Evolutionary conservation across 2,113 vertebrate species (phyloP).

Genomic region (Stomatorhinus ivindoensis): DNA sequence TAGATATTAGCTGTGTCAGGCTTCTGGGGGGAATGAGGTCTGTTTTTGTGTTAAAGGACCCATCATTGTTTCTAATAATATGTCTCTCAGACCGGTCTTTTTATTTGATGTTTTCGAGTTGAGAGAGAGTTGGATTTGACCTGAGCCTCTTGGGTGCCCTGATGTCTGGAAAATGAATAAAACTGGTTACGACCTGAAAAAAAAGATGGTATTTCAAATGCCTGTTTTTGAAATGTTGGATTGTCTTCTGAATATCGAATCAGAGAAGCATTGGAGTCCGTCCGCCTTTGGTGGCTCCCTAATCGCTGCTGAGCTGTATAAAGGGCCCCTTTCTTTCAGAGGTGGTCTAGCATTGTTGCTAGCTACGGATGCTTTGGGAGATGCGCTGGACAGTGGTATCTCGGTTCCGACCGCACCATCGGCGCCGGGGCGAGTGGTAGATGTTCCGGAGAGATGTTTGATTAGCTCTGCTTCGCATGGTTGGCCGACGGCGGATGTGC

Average conservation of each 20-base stretch:
- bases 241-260: not conserved
- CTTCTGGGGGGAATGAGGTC: not conserved
- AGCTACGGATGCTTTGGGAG: not conserved
- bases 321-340: not conserved
- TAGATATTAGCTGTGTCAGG: slow-evolving; percentile 2
- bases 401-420: not conserved
- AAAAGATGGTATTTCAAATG: not conserved
- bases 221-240: not conserved
- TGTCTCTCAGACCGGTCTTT: slow-evolving; percentile 31
- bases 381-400: not conserved
- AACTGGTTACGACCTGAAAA: slow-evolving; percentile 20
- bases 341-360: not conserved
- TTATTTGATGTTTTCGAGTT: slow-evolving; percentile 34
- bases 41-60: slow-evolving; percentile 11
- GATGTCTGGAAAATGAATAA: slow-evolving; percentile 18
- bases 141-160: slow-evolving; percentile 26
- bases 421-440: not conserved
- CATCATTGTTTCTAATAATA: slow-evolving; percentile 9
- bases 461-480: not conserved
- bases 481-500: not conserved
- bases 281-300: not conserved
- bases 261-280: not conserved
- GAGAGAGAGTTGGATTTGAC: not conserved
- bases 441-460: not conserved
- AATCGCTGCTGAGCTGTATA: not conserved